Percentiles rank a stretch among this genome's conserved stretches.
These are phyloP conservation scores for Linnaemya vulpina DNA, from an alignment of 2,888 invertebrate genomes.

Conservation along the genomic window DNA sequence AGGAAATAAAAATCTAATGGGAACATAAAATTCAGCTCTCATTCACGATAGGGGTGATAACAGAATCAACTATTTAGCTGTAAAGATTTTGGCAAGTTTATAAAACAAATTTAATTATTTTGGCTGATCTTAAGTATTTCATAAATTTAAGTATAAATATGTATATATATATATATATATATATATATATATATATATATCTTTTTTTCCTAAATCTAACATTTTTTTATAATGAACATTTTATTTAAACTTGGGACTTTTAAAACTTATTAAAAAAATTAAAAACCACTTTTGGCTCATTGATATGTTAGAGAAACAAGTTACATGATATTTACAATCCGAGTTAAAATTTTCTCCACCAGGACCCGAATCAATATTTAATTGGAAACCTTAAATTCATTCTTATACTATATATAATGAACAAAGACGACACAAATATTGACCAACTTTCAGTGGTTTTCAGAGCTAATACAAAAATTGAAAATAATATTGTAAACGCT, in stretches of 20 bases:
- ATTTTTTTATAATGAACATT: not conserved
- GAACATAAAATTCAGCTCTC: too few species aligned
- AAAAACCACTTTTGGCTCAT: not conserved
- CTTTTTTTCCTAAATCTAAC: slow-evolving; percentile 14
- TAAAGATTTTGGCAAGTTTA: slow-evolving; percentile 46
- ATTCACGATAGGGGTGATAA: not conserved
- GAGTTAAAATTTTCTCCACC: too few species aligned
- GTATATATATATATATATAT: not conserved
- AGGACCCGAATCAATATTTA: too few species aligned
- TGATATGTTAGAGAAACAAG: not conserved
- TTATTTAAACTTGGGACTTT: slow-evolving; percentile 8
- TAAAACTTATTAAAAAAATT: not conserved
- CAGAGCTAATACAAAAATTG: too few species aligned
- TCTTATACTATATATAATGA: too few species aligned
- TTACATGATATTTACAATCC: too few species aligned
- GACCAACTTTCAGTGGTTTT: too few species aligned
- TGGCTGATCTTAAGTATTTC: slow-evolving; percentile 7
- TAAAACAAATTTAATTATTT: slow-evolving; percentile 43
- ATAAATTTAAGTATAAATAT: slow-evolving; percentile 3
- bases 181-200: not conserved
- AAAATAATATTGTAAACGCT: too few species aligned
- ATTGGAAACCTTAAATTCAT: too few species aligned
- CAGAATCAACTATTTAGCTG: slow-evolving; percentile 42
- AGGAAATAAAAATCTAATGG: too few species aligned
- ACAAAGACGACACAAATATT: too few species aligned